Percentiles rank a stretch among this genome's conserved stretches.
Conservation (phyloP, 2,888 invertebrate species). For the Mermis nigrescens region DNA sequence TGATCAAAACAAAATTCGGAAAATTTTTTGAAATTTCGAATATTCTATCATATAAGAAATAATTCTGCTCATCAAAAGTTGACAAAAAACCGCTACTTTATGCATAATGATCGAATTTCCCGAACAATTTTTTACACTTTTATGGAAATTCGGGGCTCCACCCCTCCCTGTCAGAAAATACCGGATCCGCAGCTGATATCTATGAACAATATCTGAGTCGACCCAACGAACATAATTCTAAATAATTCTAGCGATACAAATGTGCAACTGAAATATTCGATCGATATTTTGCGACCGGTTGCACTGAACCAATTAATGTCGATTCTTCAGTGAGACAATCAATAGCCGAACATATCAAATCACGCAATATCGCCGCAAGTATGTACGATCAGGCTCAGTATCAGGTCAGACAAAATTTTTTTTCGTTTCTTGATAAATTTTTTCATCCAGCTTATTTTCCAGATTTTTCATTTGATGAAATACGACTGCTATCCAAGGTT, state of each 20-base stretch:
- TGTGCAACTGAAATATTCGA: constrained; percentile 63
- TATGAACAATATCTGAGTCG: too few relatives aligned
- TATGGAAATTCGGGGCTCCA: too few relatives aligned
- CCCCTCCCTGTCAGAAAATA: too few relatives aligned
- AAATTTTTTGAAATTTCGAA: too few relatives aligned
- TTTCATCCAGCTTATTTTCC: constrained; percentile 37
- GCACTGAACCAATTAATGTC: constrained; percentile 82
- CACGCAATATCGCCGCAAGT: constrained; percentile 40
- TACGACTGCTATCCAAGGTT: constrained; percentile 88
- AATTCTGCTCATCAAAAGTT: too few relatives aligned
- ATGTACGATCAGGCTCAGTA: constrained; percentile 48
- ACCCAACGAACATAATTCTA: background rate
- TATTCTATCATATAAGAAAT: too few relatives aligned
- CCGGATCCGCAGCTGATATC: background rate
- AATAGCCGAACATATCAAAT: constrained; percentile 34
- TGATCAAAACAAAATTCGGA: too few relatives aligned
- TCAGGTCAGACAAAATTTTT: too few relatives aligned
- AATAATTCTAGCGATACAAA: constrained; percentile 14
- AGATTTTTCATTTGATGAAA: constrained; percentile 94
- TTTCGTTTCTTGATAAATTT: too few relatives aligned
- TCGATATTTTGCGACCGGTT: constrained; percentile 61
- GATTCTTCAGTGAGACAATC: constrained; percentile 57
- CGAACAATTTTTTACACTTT: too few relatives aligned
- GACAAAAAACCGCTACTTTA: too few relatives aligned
- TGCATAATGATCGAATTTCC: too few relatives aligned